These are phyloP conservation scores for Microhierax caerulescens DNA, from an alignment of 2,797 vertebrate genomes.

Conservation along the genomic window DNA sequence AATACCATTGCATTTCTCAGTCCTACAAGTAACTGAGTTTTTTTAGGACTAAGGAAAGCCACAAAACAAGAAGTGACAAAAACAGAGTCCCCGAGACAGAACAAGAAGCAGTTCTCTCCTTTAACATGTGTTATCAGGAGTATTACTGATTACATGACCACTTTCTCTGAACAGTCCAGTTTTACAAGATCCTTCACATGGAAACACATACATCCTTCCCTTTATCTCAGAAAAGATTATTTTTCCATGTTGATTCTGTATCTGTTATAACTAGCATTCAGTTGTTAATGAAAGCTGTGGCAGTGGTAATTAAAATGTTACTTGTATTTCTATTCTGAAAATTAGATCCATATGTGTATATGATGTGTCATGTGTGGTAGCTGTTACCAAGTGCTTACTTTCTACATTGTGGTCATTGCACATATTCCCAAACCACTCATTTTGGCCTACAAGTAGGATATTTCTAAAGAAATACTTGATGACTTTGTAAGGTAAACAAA, in stretches of 20 bases:
- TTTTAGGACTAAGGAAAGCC: background rate
- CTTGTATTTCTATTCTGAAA: background rate
- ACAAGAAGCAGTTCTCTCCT: background rate
- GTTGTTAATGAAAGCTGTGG: background rate
- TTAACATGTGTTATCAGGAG: background rate
- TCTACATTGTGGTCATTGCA: background rate
- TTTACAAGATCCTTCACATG: background rate
- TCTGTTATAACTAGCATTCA: background rate
- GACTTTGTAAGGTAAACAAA: background rate
- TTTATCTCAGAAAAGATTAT: background rate
- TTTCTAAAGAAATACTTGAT: background rate
- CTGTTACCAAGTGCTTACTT: background rate
- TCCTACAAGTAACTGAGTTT: background rate
- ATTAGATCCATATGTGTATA: background rate
- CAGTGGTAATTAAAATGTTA: background rate
- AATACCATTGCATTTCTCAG: background rate
- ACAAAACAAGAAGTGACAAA: background rate
- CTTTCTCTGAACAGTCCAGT: background rate
- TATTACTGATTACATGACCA: background rate
- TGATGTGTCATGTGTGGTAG: background rate
- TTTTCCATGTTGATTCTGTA: background rate
- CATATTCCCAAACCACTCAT: background rate
- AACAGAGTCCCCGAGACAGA: background rate
- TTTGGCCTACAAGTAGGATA: background rate
- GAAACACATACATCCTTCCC: background rate